Conservation (phyloP, 2,113 vertebrate species). For the Speoplatyrhinus poulsoni region DNA sequence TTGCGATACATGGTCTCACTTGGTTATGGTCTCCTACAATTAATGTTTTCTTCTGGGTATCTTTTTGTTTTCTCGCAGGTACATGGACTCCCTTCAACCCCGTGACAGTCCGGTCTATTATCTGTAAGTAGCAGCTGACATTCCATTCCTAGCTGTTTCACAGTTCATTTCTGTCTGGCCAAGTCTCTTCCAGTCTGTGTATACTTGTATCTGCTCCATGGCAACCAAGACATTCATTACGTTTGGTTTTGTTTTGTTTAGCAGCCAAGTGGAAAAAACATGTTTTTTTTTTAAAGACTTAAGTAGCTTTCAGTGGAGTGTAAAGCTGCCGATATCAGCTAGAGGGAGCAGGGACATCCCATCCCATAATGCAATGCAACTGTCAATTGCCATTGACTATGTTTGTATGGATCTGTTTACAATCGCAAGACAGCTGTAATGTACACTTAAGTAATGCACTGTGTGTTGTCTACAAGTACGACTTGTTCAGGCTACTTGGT, state of each 20-base stretch:
- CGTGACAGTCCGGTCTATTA: conserved; percentile 92
- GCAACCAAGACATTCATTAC: conserved; percentile 23
- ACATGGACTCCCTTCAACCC: conserved; percentile 99
- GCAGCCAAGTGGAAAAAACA: conserved; percentile 7
- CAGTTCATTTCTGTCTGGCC: conserved; percentile 18
- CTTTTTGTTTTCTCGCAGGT: conserved; percentile 76
- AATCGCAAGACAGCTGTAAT: background rate
- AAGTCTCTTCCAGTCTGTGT: conserved; percentile 17
- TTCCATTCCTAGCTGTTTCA: conserved; percentile 6
- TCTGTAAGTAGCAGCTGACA: conserved; percentile 82
- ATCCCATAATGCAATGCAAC: background rate
- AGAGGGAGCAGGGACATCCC: conserved; percentile 3
- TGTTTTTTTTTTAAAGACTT: conserved; percentile 7
- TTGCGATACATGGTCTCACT: too few relatives aligned
- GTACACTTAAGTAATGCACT: background rate
- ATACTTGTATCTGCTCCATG: conserved; percentile 46
- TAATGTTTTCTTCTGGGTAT: conserved; percentile 1
- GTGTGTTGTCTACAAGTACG: too few relatives aligned
- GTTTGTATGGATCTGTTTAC: conserved; percentile 42
- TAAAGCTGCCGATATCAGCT: conserved; percentile 42
- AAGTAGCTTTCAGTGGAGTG: conserved; percentile 16
- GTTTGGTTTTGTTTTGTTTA: background rate
- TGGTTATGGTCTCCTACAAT: background rate
- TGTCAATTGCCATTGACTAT: conserved; percentile 14
- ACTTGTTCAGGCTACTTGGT: too few relatives aligned